A percentile compares a stretch with the other conserved stretches of the same genome.
These are phyloP conservation scores for Eleutherodactylus coqui DNA, from an alignment of 2,797 vertebrate species.

Conservation along the genomic window DNA sequence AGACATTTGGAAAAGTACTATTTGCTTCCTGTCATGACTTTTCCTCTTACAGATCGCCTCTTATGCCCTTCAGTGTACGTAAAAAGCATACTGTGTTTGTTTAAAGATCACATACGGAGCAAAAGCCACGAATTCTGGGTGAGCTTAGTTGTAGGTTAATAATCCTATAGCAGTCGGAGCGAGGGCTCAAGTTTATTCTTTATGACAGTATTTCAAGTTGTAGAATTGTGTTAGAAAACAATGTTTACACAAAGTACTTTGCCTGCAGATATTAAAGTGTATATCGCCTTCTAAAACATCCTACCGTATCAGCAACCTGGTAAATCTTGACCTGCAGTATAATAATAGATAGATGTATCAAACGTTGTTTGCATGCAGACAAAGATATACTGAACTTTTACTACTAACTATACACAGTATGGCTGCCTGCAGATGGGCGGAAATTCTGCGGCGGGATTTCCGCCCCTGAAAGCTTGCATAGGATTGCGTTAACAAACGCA, in stretches of 20 bases:
- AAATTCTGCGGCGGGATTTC: too few relatives aligned
- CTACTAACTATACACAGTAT: neutral
- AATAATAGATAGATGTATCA: neutral
- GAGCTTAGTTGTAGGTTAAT: slow-evolving; percentile 28
- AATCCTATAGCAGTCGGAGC: slow-evolving; percentile 23
- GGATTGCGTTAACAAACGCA: too few relatives aligned
- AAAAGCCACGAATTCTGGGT: slow-evolving; percentile 41
- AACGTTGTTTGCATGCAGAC: neutral
- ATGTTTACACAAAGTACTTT: neutral
- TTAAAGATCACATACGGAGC: slow-evolving; percentile 35
- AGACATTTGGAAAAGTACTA: slow-evolving; percentile 35
- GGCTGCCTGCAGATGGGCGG: too few relatives aligned
- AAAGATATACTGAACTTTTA: neutral
- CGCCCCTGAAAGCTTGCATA: too few relatives aligned
- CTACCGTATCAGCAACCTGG: neutral
- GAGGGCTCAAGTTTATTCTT: neutral
- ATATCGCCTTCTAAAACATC: neutral
- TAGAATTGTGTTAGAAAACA: neutral
- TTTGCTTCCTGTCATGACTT: slow-evolving; percentile 44
- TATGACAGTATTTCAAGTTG: slow-evolving; percentile 4
- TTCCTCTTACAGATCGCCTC: slow-evolving; percentile 47
- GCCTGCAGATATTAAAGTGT: neutral
- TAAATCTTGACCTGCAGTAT: too few relatives aligned
- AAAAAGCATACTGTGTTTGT: slow-evolving; percentile 28
- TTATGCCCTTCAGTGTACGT: slow-evolving; percentile 47